Evolutionary conservation across 1,140 invertebrate genomes (phyloP).

Genomic region (Drosophila gunungcola): DNA sequence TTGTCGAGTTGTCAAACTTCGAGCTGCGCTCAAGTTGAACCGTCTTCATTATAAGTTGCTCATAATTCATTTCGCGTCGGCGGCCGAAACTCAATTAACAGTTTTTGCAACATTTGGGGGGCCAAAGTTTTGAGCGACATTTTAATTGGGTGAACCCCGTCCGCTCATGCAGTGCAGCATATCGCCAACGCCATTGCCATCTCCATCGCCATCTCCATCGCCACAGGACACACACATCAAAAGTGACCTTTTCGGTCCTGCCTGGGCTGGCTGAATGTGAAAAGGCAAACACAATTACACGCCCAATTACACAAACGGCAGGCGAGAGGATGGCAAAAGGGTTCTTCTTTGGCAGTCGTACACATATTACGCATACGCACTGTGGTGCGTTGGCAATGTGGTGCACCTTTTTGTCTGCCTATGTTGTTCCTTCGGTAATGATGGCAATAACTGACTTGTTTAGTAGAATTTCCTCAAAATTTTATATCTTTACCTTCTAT

Average conservation of each 20-base stretch:
- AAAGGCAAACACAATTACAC: conserved; percentile 62
- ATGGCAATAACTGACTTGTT: neutral
- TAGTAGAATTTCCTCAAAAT: neutral
- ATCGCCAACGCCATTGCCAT: too few relatives aligned
- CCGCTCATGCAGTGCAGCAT: conserved; percentile 37
- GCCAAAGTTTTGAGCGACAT: conserved; percentile 46
- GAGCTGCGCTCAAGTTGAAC: conserved; percentile 84
- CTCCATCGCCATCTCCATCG: neutral
- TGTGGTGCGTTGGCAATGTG: conserved; percentile 29
- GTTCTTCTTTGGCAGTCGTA: neutral
- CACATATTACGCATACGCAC: conserved; percentile 52
- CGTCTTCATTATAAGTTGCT: conserved; percentile 39
- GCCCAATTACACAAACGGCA: conserved; percentile 57
- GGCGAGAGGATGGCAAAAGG: conserved; percentile 16
- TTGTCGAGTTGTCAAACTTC: conserved; percentile 85
- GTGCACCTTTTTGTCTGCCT: conserved; percentile 15
- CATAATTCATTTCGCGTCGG: conserved; percentile 57
- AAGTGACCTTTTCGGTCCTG: conserved; percentile 56
- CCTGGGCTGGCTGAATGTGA: conserved; percentile 42
- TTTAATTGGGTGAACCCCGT: conserved; percentile 49
- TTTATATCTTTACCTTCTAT: too few relatives aligned
- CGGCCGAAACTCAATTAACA: conserved; percentile 65
- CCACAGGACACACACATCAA: conserved; percentile 26
- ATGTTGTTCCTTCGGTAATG: neutral
- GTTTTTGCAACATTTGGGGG: conserved; percentile 26